phyloP scores from a whole-genome alignment of 2,113 vertebrate genomes.

The Orthonyx spaldingii region DNA sequence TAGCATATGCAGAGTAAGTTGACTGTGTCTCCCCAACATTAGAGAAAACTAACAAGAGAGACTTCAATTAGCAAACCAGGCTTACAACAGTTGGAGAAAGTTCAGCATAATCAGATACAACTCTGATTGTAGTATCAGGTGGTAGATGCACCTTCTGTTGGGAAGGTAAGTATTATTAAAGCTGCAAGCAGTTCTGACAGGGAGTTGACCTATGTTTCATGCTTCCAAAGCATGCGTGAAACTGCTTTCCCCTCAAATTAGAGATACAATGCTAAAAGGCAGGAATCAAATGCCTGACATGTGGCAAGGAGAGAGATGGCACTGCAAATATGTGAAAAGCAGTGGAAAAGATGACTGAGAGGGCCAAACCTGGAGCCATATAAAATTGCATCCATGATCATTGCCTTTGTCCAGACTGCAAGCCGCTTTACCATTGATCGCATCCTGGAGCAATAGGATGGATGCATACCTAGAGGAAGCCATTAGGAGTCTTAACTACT shows the following conservation, averaged over 20 bases:
- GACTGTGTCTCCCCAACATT: background rate
- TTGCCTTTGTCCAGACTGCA: background rate
- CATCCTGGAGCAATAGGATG: background rate
- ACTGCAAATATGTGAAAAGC: background rate
- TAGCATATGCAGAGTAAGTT: background rate
- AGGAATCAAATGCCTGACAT: background rate
- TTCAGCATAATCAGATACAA: background rate
- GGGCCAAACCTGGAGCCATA: background rate
- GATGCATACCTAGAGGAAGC: background rate
- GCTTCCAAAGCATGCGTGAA: background rate
- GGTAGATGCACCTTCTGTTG: background rate
- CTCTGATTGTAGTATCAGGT: too few relatives aligned
- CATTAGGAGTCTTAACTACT: background rate
- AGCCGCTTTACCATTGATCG: background rate
- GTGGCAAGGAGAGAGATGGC: background rate
- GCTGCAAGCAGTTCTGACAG: background rate
- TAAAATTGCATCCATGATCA: background rate
- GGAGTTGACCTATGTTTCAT: background rate
- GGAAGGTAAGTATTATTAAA: background rate
- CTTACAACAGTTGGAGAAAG: background rate
- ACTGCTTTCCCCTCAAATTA: background rate
- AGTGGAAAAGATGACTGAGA: background rate
- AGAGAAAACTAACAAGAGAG: background rate
- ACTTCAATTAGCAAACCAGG: background rate
- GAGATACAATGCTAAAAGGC: background rate